Evolutionary conservation across 1,140 invertebrate genomes (phyloP).

Genomic region (Apis cerana): DNA sequence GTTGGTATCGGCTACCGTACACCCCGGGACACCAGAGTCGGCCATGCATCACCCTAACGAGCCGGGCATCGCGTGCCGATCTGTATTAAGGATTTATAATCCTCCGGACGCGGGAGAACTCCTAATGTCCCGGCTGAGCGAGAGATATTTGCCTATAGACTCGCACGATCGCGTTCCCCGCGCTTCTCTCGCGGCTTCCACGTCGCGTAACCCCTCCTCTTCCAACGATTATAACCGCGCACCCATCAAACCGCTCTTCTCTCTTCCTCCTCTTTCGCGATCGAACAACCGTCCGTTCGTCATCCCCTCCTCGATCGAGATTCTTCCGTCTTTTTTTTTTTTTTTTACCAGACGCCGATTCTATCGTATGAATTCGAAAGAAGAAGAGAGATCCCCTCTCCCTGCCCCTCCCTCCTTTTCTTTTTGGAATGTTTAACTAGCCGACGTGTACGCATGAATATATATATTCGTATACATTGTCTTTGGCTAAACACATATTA

Average conservation of each 20-base stretch:
- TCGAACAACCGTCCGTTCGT: no score
- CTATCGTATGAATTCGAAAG: background rate
- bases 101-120: slow-evolving; percentile 71
- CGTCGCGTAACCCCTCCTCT: background rate
- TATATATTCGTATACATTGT: slow-evolving; percentile 44
- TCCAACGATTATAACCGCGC: slow-evolving; percentile 51
- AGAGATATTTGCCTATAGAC: slow-evolving; percentile 71
- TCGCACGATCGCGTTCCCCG: slow-evolving; percentile 38
- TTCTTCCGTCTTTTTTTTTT: no score
- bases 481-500: slow-evolving; percentile 76
- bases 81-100: slow-evolving; percentile 81
- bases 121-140: slow-evolving; percentile 75
- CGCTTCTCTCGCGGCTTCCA: background rate
- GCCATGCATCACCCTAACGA: slow-evolving; percentile 81
- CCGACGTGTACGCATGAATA: no score
- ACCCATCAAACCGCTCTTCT: no score
- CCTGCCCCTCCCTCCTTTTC: background rate
- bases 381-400: no score
- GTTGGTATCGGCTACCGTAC: slow-evolving; percentile 78
- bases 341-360: no score
- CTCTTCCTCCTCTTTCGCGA: background rate
- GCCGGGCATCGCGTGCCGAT: slow-evolving; percentile 81
- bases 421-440: background rate
- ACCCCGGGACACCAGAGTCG: slow-evolving; percentile 78
- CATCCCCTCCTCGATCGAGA: no score